A percentile compares a stretch with the other conserved stretches of the same genome.
Conservation (phyloP, 1,140 invertebrate genomes). For the Bradysia coprophila region DNA sequence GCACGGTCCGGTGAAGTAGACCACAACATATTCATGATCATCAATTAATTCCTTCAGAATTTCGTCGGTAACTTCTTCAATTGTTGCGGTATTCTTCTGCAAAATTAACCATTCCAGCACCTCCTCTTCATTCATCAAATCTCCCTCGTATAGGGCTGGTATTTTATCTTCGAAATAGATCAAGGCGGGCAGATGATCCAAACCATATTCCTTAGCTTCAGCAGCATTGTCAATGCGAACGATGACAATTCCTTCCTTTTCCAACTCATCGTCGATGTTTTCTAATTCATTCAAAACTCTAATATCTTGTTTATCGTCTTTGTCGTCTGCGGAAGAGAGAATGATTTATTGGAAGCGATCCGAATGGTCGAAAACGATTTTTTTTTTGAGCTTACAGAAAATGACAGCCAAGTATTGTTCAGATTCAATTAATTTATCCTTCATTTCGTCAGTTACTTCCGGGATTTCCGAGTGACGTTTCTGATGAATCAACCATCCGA, state of each 20-base stretch:
- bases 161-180: slow-evolving; percentile 87
- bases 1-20: slow-evolving; percentile 81
- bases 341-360: neutral
- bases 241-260: slow-evolving; percentile 77
- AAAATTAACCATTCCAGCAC: slow-evolving; percentile 78
- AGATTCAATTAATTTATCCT: slow-evolving; percentile 73
- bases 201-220: slow-evolving; percentile 79
- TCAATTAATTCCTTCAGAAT: slow-evolving; percentile 72
- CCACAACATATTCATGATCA: slow-evolving; percentile 84
- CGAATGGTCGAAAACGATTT: neutral
- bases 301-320: slow-evolving; percentile 76
- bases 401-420: slow-evolving; percentile 64
- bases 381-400: slow-evolving; percentile 47
- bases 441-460: slow-evolving; percentile 84
- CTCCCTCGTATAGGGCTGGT: slow-evolving; percentile 78
- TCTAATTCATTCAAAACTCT: slow-evolving; percentile 73
- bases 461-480: slow-evolving; percentile 81
- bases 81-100: slow-evolving; percentile 79
- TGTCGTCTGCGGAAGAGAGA: slow-evolving; percentile 45
- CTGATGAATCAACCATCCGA: slow-evolving; percentile 77
- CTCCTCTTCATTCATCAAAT: slow-evolving; percentile 80
- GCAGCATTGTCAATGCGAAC: slow-evolving; percentile 74
- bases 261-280: slow-evolving; percentile 83
- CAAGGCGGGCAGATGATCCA: slow-evolving; percentile 71
- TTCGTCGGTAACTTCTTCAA: slow-evolving; percentile 84